These are phyloP conservation scores for Myodes glareolus DNA, from an alignment of 2,113 vertebrate genomes.

Conservation along the genomic window DNA sequence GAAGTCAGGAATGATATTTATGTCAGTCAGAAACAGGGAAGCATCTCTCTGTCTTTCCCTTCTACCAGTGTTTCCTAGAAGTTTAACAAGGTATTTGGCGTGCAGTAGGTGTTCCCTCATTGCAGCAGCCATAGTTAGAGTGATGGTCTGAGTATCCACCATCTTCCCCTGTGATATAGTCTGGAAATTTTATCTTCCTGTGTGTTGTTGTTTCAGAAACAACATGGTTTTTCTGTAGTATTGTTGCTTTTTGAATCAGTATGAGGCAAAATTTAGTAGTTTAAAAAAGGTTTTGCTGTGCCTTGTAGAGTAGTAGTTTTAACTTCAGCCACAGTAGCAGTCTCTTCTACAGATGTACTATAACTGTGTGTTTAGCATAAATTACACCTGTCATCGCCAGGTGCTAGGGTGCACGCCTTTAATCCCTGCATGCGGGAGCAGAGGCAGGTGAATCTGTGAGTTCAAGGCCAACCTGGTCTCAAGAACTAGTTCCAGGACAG, in stretches of 20 bases:
- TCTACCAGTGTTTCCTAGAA: background rate
- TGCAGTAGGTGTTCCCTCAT: background rate
- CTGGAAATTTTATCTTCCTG: background rate
- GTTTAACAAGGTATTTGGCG: background rate
- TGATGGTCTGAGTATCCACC: background rate
- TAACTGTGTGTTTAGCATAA: background rate
- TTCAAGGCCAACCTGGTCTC: no score
- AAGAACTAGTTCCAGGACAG: no score
- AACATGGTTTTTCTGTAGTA: background rate
- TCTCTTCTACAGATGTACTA: slow-evolving; percentile 26
- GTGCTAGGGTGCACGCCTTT: no score
- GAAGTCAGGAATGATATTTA: background rate
- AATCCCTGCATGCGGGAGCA: no score
- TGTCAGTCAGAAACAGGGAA: background rate
- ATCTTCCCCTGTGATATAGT: background rate
- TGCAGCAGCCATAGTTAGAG: background rate
- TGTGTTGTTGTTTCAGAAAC: background rate
- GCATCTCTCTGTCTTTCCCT: background rate
- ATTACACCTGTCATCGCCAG: background rate
- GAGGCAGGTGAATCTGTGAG: no score
- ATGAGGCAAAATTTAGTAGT: background rate
- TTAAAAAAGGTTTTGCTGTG: background rate
- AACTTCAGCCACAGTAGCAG: background rate
- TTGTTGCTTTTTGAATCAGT: background rate
- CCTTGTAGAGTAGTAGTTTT: slow-evolving; percentile 6